Evolutionary conservation across 2,113 vertebrate species (phyloP), one percentile per base, ranked within the genome.

Genomic region (Ailurus styani): DNA sequence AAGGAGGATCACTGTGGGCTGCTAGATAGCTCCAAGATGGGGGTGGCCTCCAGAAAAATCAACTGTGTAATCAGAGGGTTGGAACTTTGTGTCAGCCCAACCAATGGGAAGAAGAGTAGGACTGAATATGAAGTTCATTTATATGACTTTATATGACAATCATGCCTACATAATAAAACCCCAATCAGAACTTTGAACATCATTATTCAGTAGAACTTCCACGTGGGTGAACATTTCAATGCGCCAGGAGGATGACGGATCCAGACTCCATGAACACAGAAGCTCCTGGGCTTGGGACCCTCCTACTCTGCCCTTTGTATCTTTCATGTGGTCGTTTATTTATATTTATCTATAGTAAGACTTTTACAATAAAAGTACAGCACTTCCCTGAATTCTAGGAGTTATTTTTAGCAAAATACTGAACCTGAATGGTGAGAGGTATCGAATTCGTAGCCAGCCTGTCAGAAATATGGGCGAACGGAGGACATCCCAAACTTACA

Each of bases 211-310:
- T 15, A 50, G 47, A 34, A n/a, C 18, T 12, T 42, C n/a, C 27
- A 6, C 5, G 11, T 0, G 42, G 42, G 86, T 27, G 27, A 54
- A 5, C 7, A 54, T n/a, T 55, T 45, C 21, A 15, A 14, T 54
- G 5, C 12, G 7, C 18, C 14, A 18, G 21, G 55, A 57, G 0
- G 6, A 2, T 3, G 3, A 9, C 11, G 7, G 37, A 45, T 27
- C 6, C 15, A 7, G 25, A 23, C 42, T 73, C n/a, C 31, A 52
- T 7, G 42, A 45, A 27, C 37, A 10, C 11, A 60, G 45, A 40
- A 54, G 21, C 7, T 45, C 3, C 73, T 57, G 31, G 7, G 14
- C 50, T 7, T 17, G 14, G 27, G 7, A 54, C 42, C 29, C 15
- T 75, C 47, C n/a, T 23, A 68, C 34, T 52, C 14, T 60, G 23